Conservation (phyloP, 2,113 vertebrate species). For the Illadopsis cleaveri region DNA sequence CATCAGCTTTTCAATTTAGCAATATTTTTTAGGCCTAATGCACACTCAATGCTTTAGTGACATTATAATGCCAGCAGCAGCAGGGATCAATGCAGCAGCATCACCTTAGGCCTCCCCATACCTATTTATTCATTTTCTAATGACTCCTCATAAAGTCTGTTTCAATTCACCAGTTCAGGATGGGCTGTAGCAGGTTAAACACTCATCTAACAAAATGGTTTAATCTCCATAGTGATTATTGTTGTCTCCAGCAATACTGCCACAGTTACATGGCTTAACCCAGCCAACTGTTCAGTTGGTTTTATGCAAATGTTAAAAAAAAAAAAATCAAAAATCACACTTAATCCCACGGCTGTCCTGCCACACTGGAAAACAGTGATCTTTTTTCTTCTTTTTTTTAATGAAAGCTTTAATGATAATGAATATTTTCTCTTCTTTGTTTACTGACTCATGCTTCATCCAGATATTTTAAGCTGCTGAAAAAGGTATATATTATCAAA, state of each 20-base stretch:
- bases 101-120: not conserved
- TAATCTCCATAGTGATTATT: not conserved
- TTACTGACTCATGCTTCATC: not conserved
- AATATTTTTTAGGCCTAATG: not conserved
- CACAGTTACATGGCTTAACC: not conserved
- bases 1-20: not conserved
- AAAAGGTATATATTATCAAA: not conserved
- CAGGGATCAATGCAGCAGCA: not conserved
- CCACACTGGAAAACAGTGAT: not conserved
- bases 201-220: not conserved
- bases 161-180: not conserved
- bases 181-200: not conserved
- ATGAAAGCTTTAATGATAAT: not conserved
- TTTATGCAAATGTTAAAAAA: not conserved
- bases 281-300: not conserved
- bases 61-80: not conserved
- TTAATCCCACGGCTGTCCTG: not conserved
- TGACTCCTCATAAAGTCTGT: not conserved
- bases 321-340: not conserved
- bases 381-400: not conserved
- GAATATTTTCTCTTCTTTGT: not conserved
- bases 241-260: not conserved
- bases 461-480: not conserved
- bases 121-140: not conserved
- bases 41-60: not conserved